Base-by-base conservation (phyloP, 1,140 invertebrate genomes). In the Popillia japonica region DNA sequence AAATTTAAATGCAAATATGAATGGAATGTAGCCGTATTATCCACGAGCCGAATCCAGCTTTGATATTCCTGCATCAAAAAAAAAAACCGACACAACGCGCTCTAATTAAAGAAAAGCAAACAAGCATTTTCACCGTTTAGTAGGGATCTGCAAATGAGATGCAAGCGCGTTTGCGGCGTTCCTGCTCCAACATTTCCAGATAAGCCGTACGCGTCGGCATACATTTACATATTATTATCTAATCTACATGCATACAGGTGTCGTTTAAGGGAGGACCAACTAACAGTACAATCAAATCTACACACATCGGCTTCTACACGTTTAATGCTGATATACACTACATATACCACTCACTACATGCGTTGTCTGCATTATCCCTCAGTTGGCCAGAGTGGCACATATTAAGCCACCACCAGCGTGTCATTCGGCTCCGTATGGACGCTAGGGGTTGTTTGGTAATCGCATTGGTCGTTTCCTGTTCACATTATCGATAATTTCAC, bases 341-440 rank as follows among this genome's bases (percentile, higher is more conserved):
- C n/a, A 68, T 68, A 34, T 68, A 68, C 27, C 55, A 83, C 81
- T 82, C 80, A 84, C 83, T 82, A 77, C 83, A 81, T 48, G 73
- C 64, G 73, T 78, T 82, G 44, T 81, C 78, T 23, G 72, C 72
- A 76, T 79, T 79, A 42, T 80, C 80, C 44, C 79, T 78, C 17
- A 84, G 79, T 68, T 82, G 81, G 80, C 83, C 85, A 79, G 85
- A 85, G 80, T 86, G 85, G 84, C 85, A 86, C 84, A 86, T 85
- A 78, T 85, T 86, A 75, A 86, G 78, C 84, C 85, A 86, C 84
- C 84, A 86, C 85, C 85, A 86, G 77, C 85, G 85, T 78, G 84
- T 86, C 85, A 86, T 86, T 79, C 79, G 81, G 81, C 34, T 27
- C 17, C 40, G 72, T 68, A 27, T 68, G 22, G 61, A 34, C 27